Base-by-base conservation (phyloP, 2,888 invertebrate genomes). In the Phragmatobia fuliginosa region DNA sequence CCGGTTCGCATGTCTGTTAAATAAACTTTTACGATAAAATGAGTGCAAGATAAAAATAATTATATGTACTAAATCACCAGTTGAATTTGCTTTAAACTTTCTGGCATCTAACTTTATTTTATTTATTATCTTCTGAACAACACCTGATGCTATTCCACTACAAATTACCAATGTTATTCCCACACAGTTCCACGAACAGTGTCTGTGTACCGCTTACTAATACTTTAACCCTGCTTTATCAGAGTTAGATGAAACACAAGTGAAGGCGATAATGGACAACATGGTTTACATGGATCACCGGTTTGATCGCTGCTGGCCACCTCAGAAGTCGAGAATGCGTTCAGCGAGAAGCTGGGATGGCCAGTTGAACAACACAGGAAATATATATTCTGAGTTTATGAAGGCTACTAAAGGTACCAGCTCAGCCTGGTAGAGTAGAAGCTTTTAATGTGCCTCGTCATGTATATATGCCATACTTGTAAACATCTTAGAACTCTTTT, bases 241-340 rank as follows among this genome's bases (percentile, higher is more conserved):
- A 94, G 94, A 94, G 82, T 85, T 94, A 91, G 91, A 94, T 78
- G 88, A 90, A 71, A 92, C 90, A 77, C 94, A 94, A 91, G 88
- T 94, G 81, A 89, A 91, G 86, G 94, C 93, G 78, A 93, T 94
- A 75, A 82, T 92, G 90, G 89, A 91, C 74, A 94, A 90, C 74
- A 82, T 92, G 89, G 93, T 92, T 71, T 89, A 85, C 82, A 86
- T 85, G 74, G 82, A 87, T 75, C 91, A 87, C 75, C 91, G 91
- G 68, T 94, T 94, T 85, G 94, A 94, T 83, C 79, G 80, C 76
- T 79, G 72, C 79, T 94, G 95, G 95, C 94, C 94, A 5, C 94
- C 94, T 52, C 85, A 87, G 73, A 77, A 79, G 73, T 80, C 88
- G 69, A 76, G 77, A 68, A 87, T 87, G 84, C 83, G 84, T 56